Percentiles rank a stretch among this genome's conserved stretches.
These are phyloP conservation scores for Fratercula arctica DNA, from an alignment of 2,797 vertebrate genomes.

Conservation along the genomic window DNA sequence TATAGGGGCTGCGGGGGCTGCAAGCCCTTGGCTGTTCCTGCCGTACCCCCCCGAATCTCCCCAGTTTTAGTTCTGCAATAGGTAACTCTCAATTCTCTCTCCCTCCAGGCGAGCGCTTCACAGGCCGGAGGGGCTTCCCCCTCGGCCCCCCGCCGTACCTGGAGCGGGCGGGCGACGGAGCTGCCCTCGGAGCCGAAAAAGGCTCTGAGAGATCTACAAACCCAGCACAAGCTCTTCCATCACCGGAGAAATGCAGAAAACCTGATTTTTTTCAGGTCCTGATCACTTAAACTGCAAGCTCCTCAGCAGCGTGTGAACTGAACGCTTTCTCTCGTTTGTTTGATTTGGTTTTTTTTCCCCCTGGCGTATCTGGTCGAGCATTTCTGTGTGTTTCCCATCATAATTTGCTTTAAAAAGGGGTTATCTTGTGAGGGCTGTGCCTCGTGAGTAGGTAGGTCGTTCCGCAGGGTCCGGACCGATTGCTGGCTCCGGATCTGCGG, in stretches of 20 bases:
- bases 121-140: rapidly evolving
- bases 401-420: background rate
- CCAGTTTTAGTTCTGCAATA: background rate
- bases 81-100: too few relatives aligned
- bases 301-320: background rate
- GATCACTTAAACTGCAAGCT: background rate
- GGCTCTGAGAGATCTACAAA: background rate
- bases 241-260: background rate
- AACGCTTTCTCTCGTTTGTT: background rate
- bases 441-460: background rate
- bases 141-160: rapidly evolving
- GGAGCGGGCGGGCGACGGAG: background rate
- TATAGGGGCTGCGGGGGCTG: background rate
- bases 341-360: background rate
- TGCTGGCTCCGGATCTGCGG: background rate
- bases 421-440: background rate
- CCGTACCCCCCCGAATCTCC: background rate
- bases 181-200: background rate
- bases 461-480: background rate
- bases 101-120: rapidly evolving
- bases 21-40: background rate
- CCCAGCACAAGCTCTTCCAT: background rate
- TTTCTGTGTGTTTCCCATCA: background rate
- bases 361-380: too few relatives aligned
- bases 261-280: background rate